Evolutionary conservation across 1,140 invertebrate species (phyloP).

Genomic region (Chlorops oryzae): DNA sequence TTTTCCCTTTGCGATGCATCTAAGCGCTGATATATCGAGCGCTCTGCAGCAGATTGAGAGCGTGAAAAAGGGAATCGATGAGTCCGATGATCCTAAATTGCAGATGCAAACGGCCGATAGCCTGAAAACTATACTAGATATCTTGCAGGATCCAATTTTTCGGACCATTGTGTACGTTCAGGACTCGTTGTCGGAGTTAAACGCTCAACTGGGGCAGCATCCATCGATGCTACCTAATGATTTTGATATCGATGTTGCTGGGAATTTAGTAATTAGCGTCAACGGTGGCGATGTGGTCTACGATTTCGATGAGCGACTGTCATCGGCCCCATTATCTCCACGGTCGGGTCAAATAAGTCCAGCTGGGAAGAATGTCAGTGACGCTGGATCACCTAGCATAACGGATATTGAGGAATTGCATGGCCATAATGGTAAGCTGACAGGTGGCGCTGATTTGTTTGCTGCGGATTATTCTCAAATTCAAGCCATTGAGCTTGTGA

Average conservation of each 20-base stretch:
- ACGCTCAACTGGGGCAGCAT: slow-evolving; percentile 75
- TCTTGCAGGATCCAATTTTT: slow-evolving; percentile 89
- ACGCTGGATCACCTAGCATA: not conserved
- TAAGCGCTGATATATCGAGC: slow-evolving; percentile 57
- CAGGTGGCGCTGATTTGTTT: slow-evolving; percentile 63
- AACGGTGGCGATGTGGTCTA: slow-evolving; percentile 52
- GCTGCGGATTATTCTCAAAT: slow-evolving; percentile 93
- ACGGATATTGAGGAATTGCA: not conserved
- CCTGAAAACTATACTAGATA: slow-evolving; percentile 75
- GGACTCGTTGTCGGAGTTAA: slow-evolving; percentile 75
- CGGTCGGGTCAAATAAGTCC: slow-evolving; percentile 45
- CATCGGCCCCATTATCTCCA: slow-evolving; percentile 54
- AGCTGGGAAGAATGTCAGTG: slow-evolving; percentile 18
- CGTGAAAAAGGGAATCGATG: slow-evolving; percentile 68
- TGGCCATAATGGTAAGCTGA: slow-evolving; percentile 33
- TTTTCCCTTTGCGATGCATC: too few species aligned
- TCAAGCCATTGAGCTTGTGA: slow-evolving; percentile 90
- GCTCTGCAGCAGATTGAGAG: slow-evolving; percentile 72
- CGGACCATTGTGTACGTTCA: slow-evolving; percentile 86
- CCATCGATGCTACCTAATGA: slow-evolving; percentile 86
- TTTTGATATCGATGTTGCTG: slow-evolving; percentile 69
- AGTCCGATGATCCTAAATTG: slow-evolving; percentile 65
- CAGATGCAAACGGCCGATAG: slow-evolving; percentile 75
- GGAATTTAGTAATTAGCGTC: slow-evolving; percentile 59
- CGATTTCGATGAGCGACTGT: slow-evolving; percentile 52